phyloP scores from a whole-genome alignment of 2,797 vertebrate genomes.

The Sciaenops ocellatus region DNA sequence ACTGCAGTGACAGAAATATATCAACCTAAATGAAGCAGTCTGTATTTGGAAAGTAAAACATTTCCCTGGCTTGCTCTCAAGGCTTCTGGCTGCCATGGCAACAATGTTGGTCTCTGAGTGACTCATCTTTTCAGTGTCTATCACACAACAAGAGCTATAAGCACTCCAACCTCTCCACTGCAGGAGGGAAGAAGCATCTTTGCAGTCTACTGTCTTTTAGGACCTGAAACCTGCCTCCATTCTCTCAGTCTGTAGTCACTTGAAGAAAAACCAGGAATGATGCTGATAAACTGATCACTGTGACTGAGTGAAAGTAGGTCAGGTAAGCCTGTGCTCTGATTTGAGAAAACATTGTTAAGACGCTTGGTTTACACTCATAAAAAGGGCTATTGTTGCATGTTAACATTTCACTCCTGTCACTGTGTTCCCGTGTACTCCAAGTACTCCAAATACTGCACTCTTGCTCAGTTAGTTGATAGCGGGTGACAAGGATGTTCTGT shows the following conservation, averaged over 20 bases:
- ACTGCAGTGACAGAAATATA: slow-evolving; percentile 69
- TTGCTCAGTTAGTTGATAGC: background rate
- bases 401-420: background rate
- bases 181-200: slow-evolving; percentile 68
- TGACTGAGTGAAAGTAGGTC: background rate
- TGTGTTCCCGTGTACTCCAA: background rate
- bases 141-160: slow-evolving; percentile 74
- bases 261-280: background rate
- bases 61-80: slow-evolving; percentile 73
- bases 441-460: background rate
- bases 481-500: background rate
- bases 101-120: slow-evolving; percentile 79
- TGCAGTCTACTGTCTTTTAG: slow-evolving; percentile 49
- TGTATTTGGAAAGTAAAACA: slow-evolving; percentile 78
- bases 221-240: slow-evolving; percentile 36
- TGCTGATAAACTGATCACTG: background rate
- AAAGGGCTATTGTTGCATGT: background rate
- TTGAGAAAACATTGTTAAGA: background rate
- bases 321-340: background rate
- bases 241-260: slow-evolving; percentile 17
- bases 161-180: slow-evolving; percentile 67
- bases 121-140: slow-evolving; percentile 83
- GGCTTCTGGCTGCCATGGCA: slow-evolving; percentile 83
- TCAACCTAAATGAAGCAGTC: slow-evolving; percentile 65
- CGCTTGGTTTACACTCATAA: background rate